Evolutionary conservation across 2,888 invertebrate species (phyloP), one percentile per base, ranked within the genome.

Genomic region (Atrina japonica): DNA sequence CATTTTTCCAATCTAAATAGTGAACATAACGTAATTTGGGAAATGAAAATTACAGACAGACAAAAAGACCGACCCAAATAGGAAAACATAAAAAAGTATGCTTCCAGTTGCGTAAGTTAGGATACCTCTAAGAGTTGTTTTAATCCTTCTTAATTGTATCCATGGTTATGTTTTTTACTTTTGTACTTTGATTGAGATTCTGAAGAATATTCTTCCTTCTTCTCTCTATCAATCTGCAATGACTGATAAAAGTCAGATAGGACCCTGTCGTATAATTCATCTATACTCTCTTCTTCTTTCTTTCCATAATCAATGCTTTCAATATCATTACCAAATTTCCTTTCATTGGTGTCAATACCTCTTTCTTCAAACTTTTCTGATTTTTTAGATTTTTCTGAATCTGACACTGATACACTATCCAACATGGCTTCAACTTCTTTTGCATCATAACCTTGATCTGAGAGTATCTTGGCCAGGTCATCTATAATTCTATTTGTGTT

Each of bases 361-460:
- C 23, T 30, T 45, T 30, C n/a, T 14, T 47, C 16, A 35, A 55
- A 47, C 6, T 53, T 53, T 40, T 29, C 18, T 18, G 18, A 53
- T 61, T 18, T 27, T 64, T 3, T 40, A 47, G 43, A 30, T 53
- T 41, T 40, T 21, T 52, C 45, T 60, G 18, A 5, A 25, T 18
- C 41, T 41, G 23, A 55, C 43, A 29, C 49, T 16, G 30, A n/a
- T n/a, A n/a, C n/a, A n/a, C n/a, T n/a, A n/a, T 69, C 64, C 27
- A 69, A 43, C 16, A 60, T 53, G 5, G 60, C 63, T 16, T 55
- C 29, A 23, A 66, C 21, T n/a, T 66, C 25, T 11, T 49, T 25
- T 58, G 56, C 58, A 25, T 47, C 25, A 27, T 35, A 58, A 3
- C 58, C 56, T 40, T 40, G 40, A 11, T 29, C 14, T 21, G 45